A percentile compares a stretch with the other conserved stretches of the same genome.
These are phyloP conservation scores for Symphodus melops DNA, from an alignment of 2,113 vertebrate species.

Conservation along the genomic window DNA sequence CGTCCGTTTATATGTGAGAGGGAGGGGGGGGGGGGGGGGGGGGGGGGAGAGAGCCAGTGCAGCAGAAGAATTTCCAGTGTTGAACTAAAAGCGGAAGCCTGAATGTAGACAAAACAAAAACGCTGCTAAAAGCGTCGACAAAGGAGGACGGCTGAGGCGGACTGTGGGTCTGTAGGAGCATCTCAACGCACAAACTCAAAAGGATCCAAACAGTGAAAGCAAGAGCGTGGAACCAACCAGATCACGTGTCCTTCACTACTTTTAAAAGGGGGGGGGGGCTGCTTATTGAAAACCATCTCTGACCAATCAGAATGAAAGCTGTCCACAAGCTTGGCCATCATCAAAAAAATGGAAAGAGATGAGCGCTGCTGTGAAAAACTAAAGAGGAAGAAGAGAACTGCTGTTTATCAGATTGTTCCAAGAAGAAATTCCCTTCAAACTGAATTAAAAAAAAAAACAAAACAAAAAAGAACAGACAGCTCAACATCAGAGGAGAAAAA, in stretches of 20 bases:
- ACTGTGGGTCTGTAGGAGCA: constrained; percentile 17
- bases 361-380: constrained; percentile 7
- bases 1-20: not conserved
- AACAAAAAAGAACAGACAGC: constrained; percentile 34
- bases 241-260: constrained; percentile 19
- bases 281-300: constrained; percentile 22
- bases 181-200: constrained; percentile 51
- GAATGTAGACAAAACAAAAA: constrained; percentile 67
- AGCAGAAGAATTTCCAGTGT: constrained; percentile 53
- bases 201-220: constrained; percentile 10
- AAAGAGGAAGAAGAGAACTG: constrained; percentile 23
- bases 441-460: constrained; percentile 39
- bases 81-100: constrained; percentile 54
- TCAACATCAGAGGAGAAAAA: constrained; percentile 17
- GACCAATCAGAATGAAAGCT: constrained; percentile 30
- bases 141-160: constrained; percentile 2
- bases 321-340: constrained; percentile 27
- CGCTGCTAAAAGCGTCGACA: constrained; percentile 48
- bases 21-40: rapidly evolving
- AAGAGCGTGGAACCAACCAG: not conserved
- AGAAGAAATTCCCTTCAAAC: constrained; percentile 51
- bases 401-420: constrained; percentile 55
- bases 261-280: constrained; percentile 10
- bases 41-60: constrained; percentile 5
- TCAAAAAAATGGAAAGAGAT: constrained; percentile 44